Evolutionary conservation across 2,888 invertebrate species (phyloP), one percentile per base, ranked within the genome.

Genomic region (Drosophila tripunctata): DNA sequence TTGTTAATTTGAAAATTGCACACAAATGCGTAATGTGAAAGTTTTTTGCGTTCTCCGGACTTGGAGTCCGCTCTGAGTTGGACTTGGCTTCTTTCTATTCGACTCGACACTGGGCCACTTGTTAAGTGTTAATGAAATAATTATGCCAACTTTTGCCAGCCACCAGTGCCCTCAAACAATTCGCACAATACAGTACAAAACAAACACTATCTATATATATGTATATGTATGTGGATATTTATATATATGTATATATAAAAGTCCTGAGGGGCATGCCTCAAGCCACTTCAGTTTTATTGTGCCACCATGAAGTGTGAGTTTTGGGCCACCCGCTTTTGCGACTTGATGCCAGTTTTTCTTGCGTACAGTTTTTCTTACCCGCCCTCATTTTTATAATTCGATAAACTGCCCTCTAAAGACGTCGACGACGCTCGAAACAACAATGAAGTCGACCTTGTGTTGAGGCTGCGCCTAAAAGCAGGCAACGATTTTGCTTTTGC

Each of bases 1-100:
- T 88, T 87, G 87, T 87, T 88, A 89, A 87, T 88, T 87, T 88
- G 82, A 88, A 87, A 84, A 88, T 87, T 87, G 82, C 75, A 89
- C 74, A 84, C 84, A 87, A 88, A 81, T 88, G 87, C 87, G 85
- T 88, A 89, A 89, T 86, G 89, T 66, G 78, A 88, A 86, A 88
- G 88, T 43, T 88, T 73, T 67, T 62, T 70, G 63, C 75, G 44
- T 47, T 54, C 40, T 10, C 50, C 47, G 35, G 10, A 22, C 38
- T 38, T 12, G 30, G 43, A 43, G 22, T 43, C 14, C 24, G 17
- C 17, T n/a, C 19, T 48, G 7, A 43, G 17, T 41, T 41, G 36
- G 52, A 77, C 73, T 72, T 54, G 36, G 33, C 36, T 10, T 15
- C 44, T 31, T 30, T 14, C 24, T 30, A 51, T 60, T 58, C 55